Evolutionary conservation across 1,140 invertebrate genomes (phyloP).

Genomic region (Papilio machaon): DNA sequence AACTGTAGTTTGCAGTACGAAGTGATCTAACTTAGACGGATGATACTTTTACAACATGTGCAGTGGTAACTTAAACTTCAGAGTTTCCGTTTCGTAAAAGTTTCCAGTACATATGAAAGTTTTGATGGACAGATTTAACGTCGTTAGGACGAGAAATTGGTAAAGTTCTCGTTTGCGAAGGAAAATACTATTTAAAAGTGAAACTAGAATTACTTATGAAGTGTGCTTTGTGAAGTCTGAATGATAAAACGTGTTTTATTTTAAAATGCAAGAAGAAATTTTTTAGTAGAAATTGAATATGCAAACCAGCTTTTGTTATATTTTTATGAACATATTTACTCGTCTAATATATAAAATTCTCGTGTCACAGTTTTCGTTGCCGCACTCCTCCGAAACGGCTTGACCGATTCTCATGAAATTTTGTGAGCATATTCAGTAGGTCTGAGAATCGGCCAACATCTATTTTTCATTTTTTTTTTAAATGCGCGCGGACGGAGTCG

Average conservation of each 20-base stretch:
- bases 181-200: slow-evolving; percentile 5
- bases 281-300: no score
- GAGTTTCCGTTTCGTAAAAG: slow-evolving; percentile 31
- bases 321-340: no score
- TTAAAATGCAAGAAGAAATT: not conserved
- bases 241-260: not conserved
- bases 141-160: slow-evolving; percentile 29
- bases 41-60: slow-evolving; percentile 50
- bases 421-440: no score
- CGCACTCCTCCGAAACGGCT: no score
- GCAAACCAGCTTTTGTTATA: no score
- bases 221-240: slow-evolving; percentile 14
- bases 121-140: slow-evolving; percentile 43
- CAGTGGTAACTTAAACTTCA: slow-evolving; percentile 50
- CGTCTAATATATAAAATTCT: no score
- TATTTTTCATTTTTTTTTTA: no score
- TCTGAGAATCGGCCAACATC: no score
- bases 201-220: slow-evolving; percentile 42
- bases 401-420: no score
- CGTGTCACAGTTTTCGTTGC: no score
- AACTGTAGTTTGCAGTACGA: slow-evolving; percentile 38
- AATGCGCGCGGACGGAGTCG: no score
- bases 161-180: slow-evolving; percentile 26
- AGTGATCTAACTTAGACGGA: slow-evolving; percentile 60
- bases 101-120: slow-evolving; percentile 32